A percentile compares a stretch with the other conserved stretches of the same genome.
Evolutionary conservation across 2,797 vertebrate species (phyloP).

Genomic region (Acanthurus tractus): DNA sequence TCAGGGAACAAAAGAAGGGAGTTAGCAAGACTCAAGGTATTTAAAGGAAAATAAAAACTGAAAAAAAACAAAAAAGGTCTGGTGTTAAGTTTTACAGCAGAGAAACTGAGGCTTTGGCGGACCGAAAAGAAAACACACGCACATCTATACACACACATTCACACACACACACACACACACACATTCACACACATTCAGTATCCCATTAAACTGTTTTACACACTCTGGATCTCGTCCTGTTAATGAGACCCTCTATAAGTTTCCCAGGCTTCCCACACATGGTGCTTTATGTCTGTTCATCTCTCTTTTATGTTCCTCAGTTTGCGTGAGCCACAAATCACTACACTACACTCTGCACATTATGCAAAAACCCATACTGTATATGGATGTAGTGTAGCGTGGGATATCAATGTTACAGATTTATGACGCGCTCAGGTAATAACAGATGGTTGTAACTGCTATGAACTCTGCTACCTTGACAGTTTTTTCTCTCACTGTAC

Average conservation of each 20-base stretch:
- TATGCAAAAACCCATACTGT: conserved; percentile 37
- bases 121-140: conserved; percentile 8
- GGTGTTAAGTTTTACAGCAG: conserved; percentile 7
- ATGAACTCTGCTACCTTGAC: conserved; percentile 1
- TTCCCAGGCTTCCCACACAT: conserved; percentile 61
- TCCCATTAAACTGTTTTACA: conserved; percentile 28
- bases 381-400: conserved; percentile 13
- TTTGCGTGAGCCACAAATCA: conserved; percentile 63
- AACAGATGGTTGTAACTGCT: conserved; percentile 15
- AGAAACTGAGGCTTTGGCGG: conserved; percentile 14
- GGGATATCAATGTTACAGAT: conserved; percentile 17
- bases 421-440: conserved; percentile 26
- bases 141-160: neutral
- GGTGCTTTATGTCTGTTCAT: conserved; percentile 60
- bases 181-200: neutral
- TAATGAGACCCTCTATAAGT: conserved; percentile 70
- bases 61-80: neutral
- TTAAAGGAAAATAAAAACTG: neutral
- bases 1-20: neutral
- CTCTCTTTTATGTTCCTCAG: conserved; percentile 50
- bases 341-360: conserved; percentile 35
- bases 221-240: conserved; percentile 44
- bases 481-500: neutral
- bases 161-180: too few species aligned
- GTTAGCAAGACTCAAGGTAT: neutral